Base-by-base conservation (phyloP, 2,113 vertebrate species). In the Trichechus manatus region DNA sequence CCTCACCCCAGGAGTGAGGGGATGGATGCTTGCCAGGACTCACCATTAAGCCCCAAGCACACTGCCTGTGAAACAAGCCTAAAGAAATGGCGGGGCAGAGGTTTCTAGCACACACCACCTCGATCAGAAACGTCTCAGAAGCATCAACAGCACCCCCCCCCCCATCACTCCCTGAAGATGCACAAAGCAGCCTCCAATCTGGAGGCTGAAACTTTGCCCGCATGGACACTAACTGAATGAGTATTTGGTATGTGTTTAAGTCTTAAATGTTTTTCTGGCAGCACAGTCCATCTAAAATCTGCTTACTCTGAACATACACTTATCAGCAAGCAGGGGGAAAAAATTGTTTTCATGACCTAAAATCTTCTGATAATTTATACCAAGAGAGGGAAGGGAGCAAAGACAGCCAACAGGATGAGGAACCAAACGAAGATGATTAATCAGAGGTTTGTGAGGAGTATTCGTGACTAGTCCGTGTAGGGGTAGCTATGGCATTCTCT, bases 251-350 rank as follows among this genome's bases (percentile, higher is more conserved):
- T 72, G 17, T 1, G 56, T 97, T 97, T 93, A 95, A 94, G 44
- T 88, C 84, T 70, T 96, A 95, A 94, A 94, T 94, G 97, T 77
- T 75, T 93, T 95, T 44, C 87, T 95, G 94, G 96, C 93, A 95
- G 93, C 25, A 79, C 39, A 86, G 29, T 59, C 85, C 61, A 64
- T 95, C 87, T 93, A 59, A 77, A 95, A 95, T 64, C 47, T 74
- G 89, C 94, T 96, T 93, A 70, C 66, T 84, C 70, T 53, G 29
- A 89, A 96, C 56, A 83, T 33, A 63, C 7, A 63, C 63, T 94
- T 42, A 92, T 19, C 83, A 95, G 53, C 59, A 95, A 85, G 64
- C 88, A 90, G 53, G 1, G 1, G 44, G 56, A 70, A 74, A 68
- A 63, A 53, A 89, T 9, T 14, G 11, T 78, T 94, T 42, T 36